phyloP scores from a whole-genome alignment of 35 echinoderm and acorn worm species.

The Ptychodera flava region DNA sequence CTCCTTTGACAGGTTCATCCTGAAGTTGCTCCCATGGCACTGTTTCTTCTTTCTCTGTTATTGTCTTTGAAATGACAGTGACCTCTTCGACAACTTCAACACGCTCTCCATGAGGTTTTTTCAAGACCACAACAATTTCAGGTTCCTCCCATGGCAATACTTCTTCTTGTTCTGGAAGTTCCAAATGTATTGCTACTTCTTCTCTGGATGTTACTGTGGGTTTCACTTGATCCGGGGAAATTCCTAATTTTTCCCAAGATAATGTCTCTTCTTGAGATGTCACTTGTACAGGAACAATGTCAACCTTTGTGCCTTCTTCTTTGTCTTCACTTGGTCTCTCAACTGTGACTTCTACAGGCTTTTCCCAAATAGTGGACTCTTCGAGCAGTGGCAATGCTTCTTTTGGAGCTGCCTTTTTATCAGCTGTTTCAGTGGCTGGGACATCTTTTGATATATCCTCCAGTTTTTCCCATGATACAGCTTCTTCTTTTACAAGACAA shows the following conservation, averaged over 20 bases:
- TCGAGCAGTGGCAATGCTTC: neutral
- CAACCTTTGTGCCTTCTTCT: neutral
- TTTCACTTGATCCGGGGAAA: constrained; percentile 7
- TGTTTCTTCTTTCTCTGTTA: constrained; percentile 9
- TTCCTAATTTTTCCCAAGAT: constrained; percentile 19
- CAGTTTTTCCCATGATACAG: constrained; percentile 3
- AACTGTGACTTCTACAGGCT: constrained; percentile 21
- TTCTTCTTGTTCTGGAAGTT: neutral
- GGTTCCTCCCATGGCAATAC: neutral
- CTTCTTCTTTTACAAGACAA: constrained; percentile 14
- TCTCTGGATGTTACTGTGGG: constrained; percentile 5
- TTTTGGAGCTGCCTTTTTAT: neutral
- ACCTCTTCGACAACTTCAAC: neutral
- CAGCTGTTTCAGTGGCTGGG: constrained; percentile 1
- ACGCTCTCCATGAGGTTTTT: neutral
- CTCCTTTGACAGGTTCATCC: too few species aligned
- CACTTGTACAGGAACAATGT: neutral
- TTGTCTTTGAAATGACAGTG: neutral
- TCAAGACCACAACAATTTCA: neutral
- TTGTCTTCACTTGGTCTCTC: neutral
- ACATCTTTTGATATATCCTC: constrained; percentile 13
- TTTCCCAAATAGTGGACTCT: constrained; percentile 14
- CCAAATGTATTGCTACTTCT: constrained; percentile 5
- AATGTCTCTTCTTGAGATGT: neutral
- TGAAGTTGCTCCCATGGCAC: constrained; percentile 11